Evolutionary conservation across 2,888 invertebrate genomes (phyloP).

Genomic region (Eupithecia subumbrata): DNA sequence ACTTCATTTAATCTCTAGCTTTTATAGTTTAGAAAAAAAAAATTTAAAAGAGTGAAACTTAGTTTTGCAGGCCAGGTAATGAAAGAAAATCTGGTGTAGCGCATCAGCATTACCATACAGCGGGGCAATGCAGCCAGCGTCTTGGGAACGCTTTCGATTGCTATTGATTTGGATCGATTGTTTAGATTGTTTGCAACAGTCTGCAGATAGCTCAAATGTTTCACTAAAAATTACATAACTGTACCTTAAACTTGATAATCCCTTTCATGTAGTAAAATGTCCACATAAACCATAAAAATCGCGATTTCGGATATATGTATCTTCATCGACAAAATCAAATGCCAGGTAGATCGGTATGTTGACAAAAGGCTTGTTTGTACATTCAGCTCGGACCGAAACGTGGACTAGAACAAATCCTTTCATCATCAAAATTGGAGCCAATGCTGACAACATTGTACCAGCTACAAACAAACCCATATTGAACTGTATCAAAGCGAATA

Average conservation of each 20-base stretch:
- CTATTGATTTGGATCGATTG: neutral
- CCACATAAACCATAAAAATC: neutral
- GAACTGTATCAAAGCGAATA: constrained; percentile 20
- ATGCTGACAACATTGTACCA: constrained; percentile 30
- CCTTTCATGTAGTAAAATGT: neutral
- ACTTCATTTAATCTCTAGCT: too few relatives aligned
- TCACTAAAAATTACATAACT: neutral
- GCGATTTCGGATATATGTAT: neutral
- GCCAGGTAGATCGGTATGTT: constrained; percentile 20
- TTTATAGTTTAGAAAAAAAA: too few relatives aligned
- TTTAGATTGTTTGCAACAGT: neutral
- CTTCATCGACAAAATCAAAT: constrained; percentile 32
- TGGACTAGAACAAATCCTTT: constrained; percentile 31
- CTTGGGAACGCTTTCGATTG: neutral
- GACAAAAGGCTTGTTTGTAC: constrained; percentile 30
- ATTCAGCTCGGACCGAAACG: constrained; percentile 24
- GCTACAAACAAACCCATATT: constrained; percentile 15
- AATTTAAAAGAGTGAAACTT: too few relatives aligned
- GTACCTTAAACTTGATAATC: neutral
- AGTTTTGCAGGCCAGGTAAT: too few relatives aligned
- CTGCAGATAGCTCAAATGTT: neutral
- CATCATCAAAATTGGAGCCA: constrained; percentile 43
- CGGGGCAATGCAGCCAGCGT: neutral
- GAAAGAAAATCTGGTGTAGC: neutral
- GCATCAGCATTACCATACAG: neutral